Evolutionary conservation across 1,140 invertebrate species (phyloP).

Genomic region (Adelges cooleyi): DNA sequence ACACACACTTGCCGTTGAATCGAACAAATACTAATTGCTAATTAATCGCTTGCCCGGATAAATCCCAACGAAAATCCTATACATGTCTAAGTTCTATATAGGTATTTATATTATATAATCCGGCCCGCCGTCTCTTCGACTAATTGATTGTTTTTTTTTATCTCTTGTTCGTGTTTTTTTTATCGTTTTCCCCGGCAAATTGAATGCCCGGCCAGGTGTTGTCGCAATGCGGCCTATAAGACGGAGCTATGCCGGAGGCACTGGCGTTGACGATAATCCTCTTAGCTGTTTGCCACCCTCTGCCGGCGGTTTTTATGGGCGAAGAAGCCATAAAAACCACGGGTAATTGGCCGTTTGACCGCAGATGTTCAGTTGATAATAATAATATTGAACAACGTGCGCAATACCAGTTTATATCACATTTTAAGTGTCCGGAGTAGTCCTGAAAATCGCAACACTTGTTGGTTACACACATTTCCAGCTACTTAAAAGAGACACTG

Average conservation of each 20-base stretch:
- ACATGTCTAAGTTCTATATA: too few relatives aligned
- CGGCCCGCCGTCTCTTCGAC: too few relatives aligned
- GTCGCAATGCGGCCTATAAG: constrained; percentile 11
- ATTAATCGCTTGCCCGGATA: neutral
- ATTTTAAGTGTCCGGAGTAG: neutral
- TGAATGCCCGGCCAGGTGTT: constrained; percentile 14
- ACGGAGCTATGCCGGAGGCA: too few relatives aligned
- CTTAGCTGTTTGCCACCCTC: neutral
- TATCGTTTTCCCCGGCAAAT: neutral
- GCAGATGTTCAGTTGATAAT: constrained; percentile 25
- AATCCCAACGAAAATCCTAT: constrained; percentile 3
- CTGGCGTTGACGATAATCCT: constrained; percentile 3
- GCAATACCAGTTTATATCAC: neutral
- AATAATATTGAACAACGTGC: neutral
- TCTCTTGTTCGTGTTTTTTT: too few relatives aligned
- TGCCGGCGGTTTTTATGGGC: neutral
- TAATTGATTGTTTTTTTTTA: too few relatives aligned
- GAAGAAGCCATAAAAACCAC: constrained; percentile 20
- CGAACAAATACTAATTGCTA: constrained; percentile 17
- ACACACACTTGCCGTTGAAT: too few relatives aligned
- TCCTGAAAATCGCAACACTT: constrained; percentile 1
- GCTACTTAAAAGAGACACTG: neutral
- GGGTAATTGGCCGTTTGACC: constrained; percentile 23
- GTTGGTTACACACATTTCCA: neutral
- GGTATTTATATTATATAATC: too few relatives aligned